Percentiles rank a stretch among this genome's conserved stretches.
phyloP scores from a whole-genome alignment of 2,888 invertebrate genomes.

The Drosophila infuscata region DNA sequence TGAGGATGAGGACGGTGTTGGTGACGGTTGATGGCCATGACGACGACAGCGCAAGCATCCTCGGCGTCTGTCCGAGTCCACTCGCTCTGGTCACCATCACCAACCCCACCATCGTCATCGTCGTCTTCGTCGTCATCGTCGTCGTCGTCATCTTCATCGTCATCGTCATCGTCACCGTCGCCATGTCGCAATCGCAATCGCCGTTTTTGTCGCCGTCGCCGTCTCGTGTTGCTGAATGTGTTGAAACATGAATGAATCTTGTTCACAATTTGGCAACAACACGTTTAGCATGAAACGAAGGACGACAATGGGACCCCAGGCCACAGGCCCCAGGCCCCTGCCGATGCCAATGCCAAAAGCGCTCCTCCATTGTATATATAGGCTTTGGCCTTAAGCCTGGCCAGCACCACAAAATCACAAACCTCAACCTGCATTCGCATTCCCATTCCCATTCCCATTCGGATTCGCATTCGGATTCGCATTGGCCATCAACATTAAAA shows the following conservation, averaged over 20 bases:
- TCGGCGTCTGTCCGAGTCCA: conserved; percentile 1
- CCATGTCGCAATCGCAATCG: not conserved
- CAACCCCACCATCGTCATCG: not conserved
- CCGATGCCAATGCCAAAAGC: conserved; percentile 46
- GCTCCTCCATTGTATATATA: conserved; percentile 36
- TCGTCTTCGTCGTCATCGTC: too few species aligned
- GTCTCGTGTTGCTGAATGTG: conserved; percentile 75
- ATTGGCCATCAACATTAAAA: conserved; percentile 12
- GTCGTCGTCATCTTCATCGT: not conserved
- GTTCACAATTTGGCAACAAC: conserved; percentile 83
- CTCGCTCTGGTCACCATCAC: conserved; percentile 1
- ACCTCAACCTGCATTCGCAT: conserved; percentile 31
- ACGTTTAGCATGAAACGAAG: conserved; percentile 79
- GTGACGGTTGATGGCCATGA: conserved; percentile 51
- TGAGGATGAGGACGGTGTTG: conserved; percentile 16
- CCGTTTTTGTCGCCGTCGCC: not conserved
- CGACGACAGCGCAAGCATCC: conserved; percentile 42
- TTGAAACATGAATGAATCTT: conserved; percentile 84
- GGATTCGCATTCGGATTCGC: not conserved
- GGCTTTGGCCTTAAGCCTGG: conserved; percentile 23
- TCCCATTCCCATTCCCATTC: conserved; percentile 8
- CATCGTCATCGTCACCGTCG: not conserved
- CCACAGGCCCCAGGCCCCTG: conserved; percentile 2
- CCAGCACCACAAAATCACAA: conserved; percentile 11
- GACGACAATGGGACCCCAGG: conserved; percentile 56